phyloP scores from a whole-genome alignment of 2,888 invertebrate genomes.

The Trissonchulus sp. region DNA sequence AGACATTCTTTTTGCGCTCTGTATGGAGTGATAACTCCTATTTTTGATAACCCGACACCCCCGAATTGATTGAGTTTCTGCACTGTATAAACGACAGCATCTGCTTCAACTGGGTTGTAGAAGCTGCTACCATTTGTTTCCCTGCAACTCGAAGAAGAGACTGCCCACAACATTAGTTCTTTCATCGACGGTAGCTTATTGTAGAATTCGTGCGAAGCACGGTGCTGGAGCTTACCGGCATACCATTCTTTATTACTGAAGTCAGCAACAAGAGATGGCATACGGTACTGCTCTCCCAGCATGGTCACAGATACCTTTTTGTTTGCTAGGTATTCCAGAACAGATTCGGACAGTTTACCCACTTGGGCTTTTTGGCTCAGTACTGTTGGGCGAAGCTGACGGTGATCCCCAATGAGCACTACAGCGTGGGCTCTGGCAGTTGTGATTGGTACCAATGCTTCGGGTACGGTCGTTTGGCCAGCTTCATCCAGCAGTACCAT shows the following conservation, averaged over 20 bases:
- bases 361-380: conserved; percentile 1
- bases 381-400: conserved; percentile 10
- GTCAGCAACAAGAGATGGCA: not conserved
- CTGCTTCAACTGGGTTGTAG: conserved; percentile 1
- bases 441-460: not conserved
- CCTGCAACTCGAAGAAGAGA: not conserved
- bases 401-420: not conserved
- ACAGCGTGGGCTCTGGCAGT: not conserved
- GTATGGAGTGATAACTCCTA: conserved; percentile 10
- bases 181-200: not conserved
- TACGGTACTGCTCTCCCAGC: not conserved
- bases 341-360: not conserved
- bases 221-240: not conserved
- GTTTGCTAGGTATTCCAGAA: not conserved
- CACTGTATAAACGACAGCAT: not conserved
- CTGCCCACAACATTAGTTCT: not conserved
- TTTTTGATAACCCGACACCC: not conserved
- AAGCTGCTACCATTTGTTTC: not conserved
- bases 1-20: not conserved
- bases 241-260: conserved; percentile 1
- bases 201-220: conserved; percentile 10
- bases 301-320: not conserved
- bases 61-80: too few species aligned
- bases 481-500: not conserved
- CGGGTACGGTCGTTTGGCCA: conserved; percentile 1